phyloP scores from a whole-genome alignment of 2,113 vertebrate species.

The rat (Rattus norvegicus) region DNA sequence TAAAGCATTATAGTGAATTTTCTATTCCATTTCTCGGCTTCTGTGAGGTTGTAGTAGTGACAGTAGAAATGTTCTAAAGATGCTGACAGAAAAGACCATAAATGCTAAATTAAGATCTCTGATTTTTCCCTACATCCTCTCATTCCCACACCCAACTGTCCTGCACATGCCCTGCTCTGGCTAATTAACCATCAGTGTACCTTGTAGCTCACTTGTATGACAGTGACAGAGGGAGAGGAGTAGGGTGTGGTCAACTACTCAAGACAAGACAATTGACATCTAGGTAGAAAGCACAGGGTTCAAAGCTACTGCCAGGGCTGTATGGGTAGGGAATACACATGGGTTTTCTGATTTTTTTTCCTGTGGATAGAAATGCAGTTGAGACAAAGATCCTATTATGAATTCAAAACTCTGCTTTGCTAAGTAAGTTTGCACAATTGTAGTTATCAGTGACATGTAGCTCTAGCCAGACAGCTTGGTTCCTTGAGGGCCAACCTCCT shows the following conservation, averaged over 20 bases:
- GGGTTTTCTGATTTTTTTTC: neutral
- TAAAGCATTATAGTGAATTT: neutral
- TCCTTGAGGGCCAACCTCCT: neutral
- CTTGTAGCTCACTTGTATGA: neutral
- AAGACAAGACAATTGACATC: neutral
- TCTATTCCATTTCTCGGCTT: neutral
- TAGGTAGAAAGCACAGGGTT: neutral
- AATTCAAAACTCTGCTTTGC: neutral
- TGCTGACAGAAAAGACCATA: neutral
- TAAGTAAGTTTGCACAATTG: neutral
- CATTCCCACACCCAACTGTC: neutral
- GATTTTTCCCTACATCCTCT: neutral
- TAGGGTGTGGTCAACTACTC: neutral
- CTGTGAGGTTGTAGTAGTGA: neutral
- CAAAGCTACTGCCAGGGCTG: neutral
- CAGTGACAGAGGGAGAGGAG: neutral
- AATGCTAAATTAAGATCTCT: neutral
- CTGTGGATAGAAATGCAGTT: neutral
- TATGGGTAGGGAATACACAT: neutral
- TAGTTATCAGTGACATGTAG: neutral
- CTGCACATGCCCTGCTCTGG: neutral
- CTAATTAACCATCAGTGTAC: neutral
- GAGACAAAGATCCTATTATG: neutral
- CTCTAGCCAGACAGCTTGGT: neutral
- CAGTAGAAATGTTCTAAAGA: conserved; percentile 42